Percentiles rank a stretch among this genome's conserved stretches.
Conservation (phyloP, 2,888 invertebrate genomes). For the Syrphus vitripennis region DNA sequence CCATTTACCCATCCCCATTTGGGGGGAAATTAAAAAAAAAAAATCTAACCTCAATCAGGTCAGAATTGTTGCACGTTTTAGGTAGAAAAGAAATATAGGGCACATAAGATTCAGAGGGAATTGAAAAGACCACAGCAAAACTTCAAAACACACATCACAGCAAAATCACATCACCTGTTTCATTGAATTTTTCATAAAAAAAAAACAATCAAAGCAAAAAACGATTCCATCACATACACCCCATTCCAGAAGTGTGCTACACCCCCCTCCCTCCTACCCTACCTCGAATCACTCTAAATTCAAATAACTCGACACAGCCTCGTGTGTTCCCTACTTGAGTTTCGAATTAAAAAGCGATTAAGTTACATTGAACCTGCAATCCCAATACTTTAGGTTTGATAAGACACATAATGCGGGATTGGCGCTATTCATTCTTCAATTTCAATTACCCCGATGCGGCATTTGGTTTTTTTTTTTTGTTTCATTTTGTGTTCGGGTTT, state of each 20-base stretch:
- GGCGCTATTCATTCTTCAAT: conserved; percentile 30
- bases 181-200: conserved; percentile 32
- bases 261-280: background rate
- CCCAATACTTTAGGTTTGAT: background rate
- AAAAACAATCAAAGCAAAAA: conserved; percentile 19
- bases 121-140: background rate
- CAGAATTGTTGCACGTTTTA: background rate
- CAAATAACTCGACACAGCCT: background rate
- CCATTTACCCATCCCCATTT: conserved; percentile 50
- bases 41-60: conserved; percentile 57
- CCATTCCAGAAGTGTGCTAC: background rate
- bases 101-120: background rate
- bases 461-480: background rate
- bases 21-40: no score
- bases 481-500: conserved; percentile 29
- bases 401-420: background rate
- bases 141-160: background rate
- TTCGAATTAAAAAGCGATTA: conserved; percentile 68
- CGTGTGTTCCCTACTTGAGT: conserved; percentile 11
- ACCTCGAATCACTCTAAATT: conserved; percentile 1
- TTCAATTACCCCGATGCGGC: conserved; percentile 33
- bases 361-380: conserved; percentile 59
- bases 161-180: conserved; percentile 46
- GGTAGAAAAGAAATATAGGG: background rate
- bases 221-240: background rate